A percentile compares a stretch with the other conserved stretches of the same genome.
Conservation (phyloP, 2,113 vertebrate species). For the Charina bottae region DNA sequence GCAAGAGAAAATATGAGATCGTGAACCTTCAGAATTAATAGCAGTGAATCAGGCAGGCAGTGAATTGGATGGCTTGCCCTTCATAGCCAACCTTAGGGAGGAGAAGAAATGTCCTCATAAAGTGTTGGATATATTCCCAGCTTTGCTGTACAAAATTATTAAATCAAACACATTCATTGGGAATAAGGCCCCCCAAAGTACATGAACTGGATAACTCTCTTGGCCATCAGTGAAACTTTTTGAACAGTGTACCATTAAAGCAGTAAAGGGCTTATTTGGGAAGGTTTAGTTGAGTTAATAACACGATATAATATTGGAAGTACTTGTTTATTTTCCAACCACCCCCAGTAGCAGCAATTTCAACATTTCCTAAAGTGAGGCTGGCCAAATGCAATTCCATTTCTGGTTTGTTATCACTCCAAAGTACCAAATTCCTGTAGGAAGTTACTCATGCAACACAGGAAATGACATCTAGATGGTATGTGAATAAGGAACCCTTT, state of each 20-base stretch:
- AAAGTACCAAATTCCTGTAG: neutral
- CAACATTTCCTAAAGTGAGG: neutral
- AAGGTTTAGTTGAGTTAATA: neutral
- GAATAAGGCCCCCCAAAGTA: slow-evolving; percentile 29
- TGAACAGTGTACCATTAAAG: slow-evolving; percentile 13
- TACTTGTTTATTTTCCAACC: neutral
- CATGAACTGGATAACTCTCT: slow-evolving; percentile 18
- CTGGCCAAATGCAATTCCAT: neutral
- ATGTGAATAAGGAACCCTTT: neutral
- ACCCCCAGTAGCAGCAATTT: neutral
- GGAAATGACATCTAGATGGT: neutral
- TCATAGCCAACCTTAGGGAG: slow-evolving; percentile 23
- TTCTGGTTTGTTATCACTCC: neutral
- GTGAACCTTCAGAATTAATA: slow-evolving; percentile 30
- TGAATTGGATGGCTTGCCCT: slow-evolving; percentile 17
- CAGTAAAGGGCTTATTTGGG: neutral
- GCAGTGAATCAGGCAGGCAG: slow-evolving; percentile 30
- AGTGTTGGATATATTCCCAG: slow-evolving; percentile 47
- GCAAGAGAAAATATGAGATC: slow-evolving; percentile 38
- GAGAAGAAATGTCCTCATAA: slow-evolving; percentile 37
- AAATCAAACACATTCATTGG: slow-evolving; percentile 33
- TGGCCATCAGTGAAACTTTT: neutral
- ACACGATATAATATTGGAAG: neutral
- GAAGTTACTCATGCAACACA: neutral
- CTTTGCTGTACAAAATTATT: slow-evolving; percentile 27